These are phyloP conservation scores for Saimiri boliviensis DNA, from an alignment of 2,113 vertebrate species.

Conservation along the genomic window DNA sequence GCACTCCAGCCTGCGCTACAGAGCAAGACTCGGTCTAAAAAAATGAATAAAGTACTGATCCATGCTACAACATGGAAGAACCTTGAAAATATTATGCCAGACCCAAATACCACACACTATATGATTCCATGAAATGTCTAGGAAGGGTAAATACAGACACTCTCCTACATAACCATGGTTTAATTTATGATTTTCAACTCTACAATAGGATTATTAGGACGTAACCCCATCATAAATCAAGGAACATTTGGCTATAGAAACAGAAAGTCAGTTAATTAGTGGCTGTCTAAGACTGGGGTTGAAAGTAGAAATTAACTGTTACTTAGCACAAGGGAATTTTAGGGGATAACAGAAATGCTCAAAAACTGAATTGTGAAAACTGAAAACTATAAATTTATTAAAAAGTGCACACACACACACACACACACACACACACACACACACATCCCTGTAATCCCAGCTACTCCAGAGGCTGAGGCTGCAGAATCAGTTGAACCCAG, in stretches of 20 bases:
- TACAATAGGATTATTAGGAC: not conserved
- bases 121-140: not conserved
- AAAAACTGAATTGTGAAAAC: not conserved
- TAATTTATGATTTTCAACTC: not conserved
- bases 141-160: not conserved
- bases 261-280: not conserved
- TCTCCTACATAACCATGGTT: not conserved
- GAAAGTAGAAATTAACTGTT: not conserved
- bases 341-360: not conserved
- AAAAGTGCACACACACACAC: no score
- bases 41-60: not conserved
- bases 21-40: no score
- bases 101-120: not conserved
- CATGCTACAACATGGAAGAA: not conserved
- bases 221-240: not conserved
- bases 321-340: not conserved
- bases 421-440: no score
- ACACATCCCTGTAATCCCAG: no score
- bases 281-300: not conserved
- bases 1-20: no score
- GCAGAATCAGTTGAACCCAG: no score
- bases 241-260: not conserved
- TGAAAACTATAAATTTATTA: not conserved
- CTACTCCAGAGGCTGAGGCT: no score
- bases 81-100: not conserved